phyloP scores from a whole-genome alignment of 2,888 invertebrate species.

The Gasteruption jaculator region DNA sequence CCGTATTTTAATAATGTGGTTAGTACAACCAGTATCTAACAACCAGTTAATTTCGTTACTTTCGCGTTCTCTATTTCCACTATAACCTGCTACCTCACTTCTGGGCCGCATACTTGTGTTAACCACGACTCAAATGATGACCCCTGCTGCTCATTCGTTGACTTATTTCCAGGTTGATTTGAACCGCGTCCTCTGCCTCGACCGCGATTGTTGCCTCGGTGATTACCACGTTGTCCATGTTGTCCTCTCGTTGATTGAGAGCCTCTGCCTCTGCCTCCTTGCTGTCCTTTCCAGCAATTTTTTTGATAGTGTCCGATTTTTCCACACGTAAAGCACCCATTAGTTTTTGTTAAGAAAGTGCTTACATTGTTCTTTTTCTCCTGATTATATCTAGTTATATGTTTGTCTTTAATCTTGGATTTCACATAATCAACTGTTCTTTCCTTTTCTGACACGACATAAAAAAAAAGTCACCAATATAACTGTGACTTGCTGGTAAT shows the following conservation, averaged over 20 bases:
- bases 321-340: too few species aligned
- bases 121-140: neutral
- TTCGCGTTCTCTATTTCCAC: too few species aligned
- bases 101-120: neutral
- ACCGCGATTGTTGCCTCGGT: neutral
- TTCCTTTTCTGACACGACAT: slow-evolving; percentile 24
- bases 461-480: slow-evolving; percentile 29
- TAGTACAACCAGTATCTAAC: slow-evolving; percentile 21
- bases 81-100: neutral
- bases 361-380: too few species aligned
- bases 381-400: too few species aligned
- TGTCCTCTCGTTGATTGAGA: slow-evolving; percentile 4
- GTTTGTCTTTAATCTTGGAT: slow-evolving; percentile 23
- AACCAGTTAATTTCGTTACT: slow-evolving; percentile 16
- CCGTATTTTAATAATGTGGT: slow-evolving; percentile 20
- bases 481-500: slow-evolving; percentile 24
- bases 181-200: slow-evolving; percentile 1
- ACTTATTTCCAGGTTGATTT: neutral
- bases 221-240: neutral
- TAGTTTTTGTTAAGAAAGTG: too few species aligned
- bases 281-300: slow-evolving; percentile 6
- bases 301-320: slow-evolving; percentile 5
- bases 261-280: slow-evolving; percentile 8
- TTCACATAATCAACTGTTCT: slow-evolving; percentile 30
- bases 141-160: neutral